Base-by-base conservation (phyloP, 2,113 vertebrate genomes). In the Orientallactaga bullata region DNA sequence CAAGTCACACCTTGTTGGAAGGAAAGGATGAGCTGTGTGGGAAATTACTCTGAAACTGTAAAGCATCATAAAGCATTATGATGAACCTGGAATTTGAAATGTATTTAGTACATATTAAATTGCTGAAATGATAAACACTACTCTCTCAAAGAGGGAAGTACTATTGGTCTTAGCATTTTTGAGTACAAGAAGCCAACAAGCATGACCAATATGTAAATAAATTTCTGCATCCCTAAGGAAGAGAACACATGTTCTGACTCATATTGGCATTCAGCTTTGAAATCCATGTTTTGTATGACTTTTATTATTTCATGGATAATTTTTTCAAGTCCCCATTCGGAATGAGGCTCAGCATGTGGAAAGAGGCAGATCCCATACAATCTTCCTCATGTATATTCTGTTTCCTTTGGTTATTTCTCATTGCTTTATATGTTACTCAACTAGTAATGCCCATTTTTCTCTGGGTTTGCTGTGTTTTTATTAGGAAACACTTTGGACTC, bases 61-160 rank as follows among this genome's bases (percentile, higher is more conserved):
- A 58, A 63, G 6, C 32, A 68, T 87, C 65, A 23, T 74, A 18
- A 85, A 42, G 42, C 23, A 7, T 30, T 35, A 65, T 65, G 69
- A 66, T 85, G 61, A 71, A 66, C 39, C 21, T 47, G 78, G 42
- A 69, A 35, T 78, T 86, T 76, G 85, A 82, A 71, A 61, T 28
- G 61, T 30, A 30, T 17, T 35, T 77, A 72, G 72, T 77, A 30
- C 28, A 68, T 90, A 78, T 92, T 87, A 95, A 90, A 92, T 66
- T 24, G 55, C 69, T 84, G 42, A 83, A 87, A 83, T 83, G 35
- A 73, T 83, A 88, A 86, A 79, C 37, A 83, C 35, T 5, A 23
- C 35, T 86, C 51, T 68, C 73, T 95, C 69, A 88, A 88, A 77
- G 63, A 80, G 89, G 78, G 74, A 88, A 93, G n/a, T 83, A 16